A percentile compares a stretch with the other conserved stretches of the same genome.
These are phyloP conservation scores for Cephus cinctus DNA, from an alignment of 1,140 invertebrate species.

Conservation along the genomic window DNA sequence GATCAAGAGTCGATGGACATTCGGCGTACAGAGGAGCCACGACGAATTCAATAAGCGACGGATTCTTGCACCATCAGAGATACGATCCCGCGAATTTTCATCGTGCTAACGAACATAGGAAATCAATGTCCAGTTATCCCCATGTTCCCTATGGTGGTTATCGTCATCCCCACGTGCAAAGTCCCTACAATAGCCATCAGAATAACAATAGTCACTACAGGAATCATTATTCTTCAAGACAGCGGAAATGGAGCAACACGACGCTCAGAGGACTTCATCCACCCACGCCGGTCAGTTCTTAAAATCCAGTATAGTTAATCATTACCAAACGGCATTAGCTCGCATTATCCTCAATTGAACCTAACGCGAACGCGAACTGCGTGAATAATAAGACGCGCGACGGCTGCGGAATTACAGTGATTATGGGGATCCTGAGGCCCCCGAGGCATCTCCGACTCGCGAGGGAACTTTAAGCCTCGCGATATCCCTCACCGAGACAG, in stretches of 20 bases:
- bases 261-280: conserved; percentile 35
- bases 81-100: too few species aligned
- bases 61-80: conserved; percentile 1
- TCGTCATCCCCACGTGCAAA: conserved; percentile 21
- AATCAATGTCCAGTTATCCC: conserved; percentile 7
- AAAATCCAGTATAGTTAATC: too few species aligned
- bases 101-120: too few species aligned
- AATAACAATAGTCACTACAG: conserved; percentile 23
- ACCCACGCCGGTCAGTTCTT: conserved; percentile 39
- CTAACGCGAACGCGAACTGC: conserved; percentile 1
- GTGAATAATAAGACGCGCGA: conserved; percentile 38
- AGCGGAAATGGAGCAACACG: conserved; percentile 40
- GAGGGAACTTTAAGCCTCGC: conserved; percentile 7
- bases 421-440: conserved; percentile 37
- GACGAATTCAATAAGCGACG: not conserved
- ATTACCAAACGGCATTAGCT: too few species aligned
- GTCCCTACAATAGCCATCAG: conserved; percentile 22
- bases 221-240: conserved; percentile 25
- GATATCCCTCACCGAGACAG: conserved; percentile 31
- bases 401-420: conserved; percentile 49
- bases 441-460: conserved; percentile 30
- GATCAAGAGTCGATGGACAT: too few species aligned
- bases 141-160: conserved; percentile 16
- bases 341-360: not conserved
- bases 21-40: too few species aligned